Evolutionary conservation across 2,888 invertebrate genomes (phyloP).

Genomic region (Drosophila helvetica): DNA sequence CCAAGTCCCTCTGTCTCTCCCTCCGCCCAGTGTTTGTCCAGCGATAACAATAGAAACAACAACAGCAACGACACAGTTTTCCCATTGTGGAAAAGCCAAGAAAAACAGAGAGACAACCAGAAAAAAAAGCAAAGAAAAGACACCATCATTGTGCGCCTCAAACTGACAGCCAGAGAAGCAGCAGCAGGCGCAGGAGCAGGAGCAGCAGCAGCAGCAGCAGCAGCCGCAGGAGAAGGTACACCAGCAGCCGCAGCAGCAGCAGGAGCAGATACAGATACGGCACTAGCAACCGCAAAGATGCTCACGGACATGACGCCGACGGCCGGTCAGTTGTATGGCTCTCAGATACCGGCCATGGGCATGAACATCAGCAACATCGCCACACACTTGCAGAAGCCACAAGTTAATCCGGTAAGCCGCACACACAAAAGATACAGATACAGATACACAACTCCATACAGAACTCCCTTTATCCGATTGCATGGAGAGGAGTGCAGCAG

Average conservation of each 20-base stretch:
- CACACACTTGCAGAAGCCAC: slow-evolving; percentile 84
- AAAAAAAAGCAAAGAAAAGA: slow-evolving; percentile 20
- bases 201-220: slow-evolving; percentile 41
- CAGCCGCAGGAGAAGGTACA: slow-evolving; percentile 34
- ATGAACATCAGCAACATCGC: slow-evolving; percentile 85
- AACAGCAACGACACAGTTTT: slow-evolving; percentile 26
- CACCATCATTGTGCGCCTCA: slow-evolving; percentile 64
- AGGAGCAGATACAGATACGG: slow-evolving; percentile 9
- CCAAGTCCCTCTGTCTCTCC: slow-evolving; percentile 22
- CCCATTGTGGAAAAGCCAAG: slow-evolving; percentile 18
- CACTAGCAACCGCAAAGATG: slow-evolving; percentile 80
- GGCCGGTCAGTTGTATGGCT: slow-evolving; percentile 86
- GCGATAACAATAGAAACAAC: slow-evolving; percentile 36
- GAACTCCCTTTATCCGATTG: too few relatives aligned
- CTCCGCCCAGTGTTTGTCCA: slow-evolving; percentile 29
- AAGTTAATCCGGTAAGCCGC: slow-evolving; percentile 84
- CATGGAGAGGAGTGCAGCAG: not conserved
- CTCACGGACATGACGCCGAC: slow-evolving; percentile 87
- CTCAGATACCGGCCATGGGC: slow-evolving; percentile 86
- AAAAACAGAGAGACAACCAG: slow-evolving; percentile 26
- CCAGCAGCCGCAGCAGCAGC: slow-evolving; percentile 14
- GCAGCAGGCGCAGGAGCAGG: slow-evolving; percentile 46
- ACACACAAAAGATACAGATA: slow-evolving; percentile 7
- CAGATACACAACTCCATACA: not conserved
- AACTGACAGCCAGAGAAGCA: slow-evolving; percentile 54